These are phyloP conservation scores for Cantharis lateralis DNA, from an alignment of 2,888 invertebrate genomes.

Conservation along the genomic window DNA sequence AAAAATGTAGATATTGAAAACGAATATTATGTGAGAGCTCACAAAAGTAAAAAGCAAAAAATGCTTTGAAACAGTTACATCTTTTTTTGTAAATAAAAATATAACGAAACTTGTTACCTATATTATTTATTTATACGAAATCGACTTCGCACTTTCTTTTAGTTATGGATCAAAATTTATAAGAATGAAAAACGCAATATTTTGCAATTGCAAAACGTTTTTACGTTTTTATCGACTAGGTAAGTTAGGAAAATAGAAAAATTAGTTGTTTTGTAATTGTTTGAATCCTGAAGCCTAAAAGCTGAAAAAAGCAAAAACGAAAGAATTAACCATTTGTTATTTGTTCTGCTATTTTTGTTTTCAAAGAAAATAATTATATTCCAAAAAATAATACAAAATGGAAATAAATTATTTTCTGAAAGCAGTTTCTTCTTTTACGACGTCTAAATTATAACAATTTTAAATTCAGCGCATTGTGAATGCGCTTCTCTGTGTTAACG, in stretches of 20 bases:
- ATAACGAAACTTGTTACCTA: neutral
- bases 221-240: neutral
- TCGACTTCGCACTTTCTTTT: neutral
- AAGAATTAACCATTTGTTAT: neutral
- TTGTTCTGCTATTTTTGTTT: slow-evolving; percentile 21
- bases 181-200: neutral
- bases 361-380: slow-evolving; percentile 21
- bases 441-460: slow-evolving; percentile 29
- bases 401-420: slow-evolving; percentile 25
- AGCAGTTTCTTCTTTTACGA: slow-evolving; percentile 25
- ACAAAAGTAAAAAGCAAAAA: slow-evolving; percentile 37
- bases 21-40: slow-evolving; percentile 25
- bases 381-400: slow-evolving; percentile 22
- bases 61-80: slow-evolving; percentile 9
- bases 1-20: slow-evolving; percentile 29
- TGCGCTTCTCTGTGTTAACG: slow-evolving; percentile 49
- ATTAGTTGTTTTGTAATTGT: neutral
- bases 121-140: neutral
- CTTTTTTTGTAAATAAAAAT: slow-evolving; percentile 7
- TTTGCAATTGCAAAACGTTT: neutral
- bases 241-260: neutral
- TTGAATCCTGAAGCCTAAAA: neutral
- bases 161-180: neutral
- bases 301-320: neutral
- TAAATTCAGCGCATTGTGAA: slow-evolving; percentile 32